Evolutionary conservation across 2,797 vertebrate genomes (phyloP), one percentile per base, ranked within the genome.

Genomic region (Chromobotia macracanthus): DNA sequence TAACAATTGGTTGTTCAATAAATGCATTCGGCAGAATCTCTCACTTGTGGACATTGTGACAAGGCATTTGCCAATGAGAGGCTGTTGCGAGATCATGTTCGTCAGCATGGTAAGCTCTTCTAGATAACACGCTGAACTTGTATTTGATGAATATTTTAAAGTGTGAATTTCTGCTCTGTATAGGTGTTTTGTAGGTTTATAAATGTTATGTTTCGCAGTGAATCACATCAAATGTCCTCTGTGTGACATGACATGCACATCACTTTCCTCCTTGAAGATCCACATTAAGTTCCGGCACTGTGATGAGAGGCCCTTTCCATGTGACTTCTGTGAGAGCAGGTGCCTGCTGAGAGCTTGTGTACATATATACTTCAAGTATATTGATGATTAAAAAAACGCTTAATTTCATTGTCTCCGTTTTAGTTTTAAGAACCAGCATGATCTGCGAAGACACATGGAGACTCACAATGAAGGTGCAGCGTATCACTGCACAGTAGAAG

Each of bases 401-500:
- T 18, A 55, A 7, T 53, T 61, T 31, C 13, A 48, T 46, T 25
- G 67, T 38, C 16, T 44, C 3, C 2, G 23, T 0, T 58, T 77
- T 79, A 95, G 94, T 78, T 95, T 94, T 83, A 92, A 94, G 88
- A 94, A 94, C 0, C 79, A 90, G 74, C 92, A 87, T 0, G 94
- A 96, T 89, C 91, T 94, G 38, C 90, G 89, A 60, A 93, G 95
- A 84, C 94, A 90, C 88, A 92, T 93, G 68, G 93, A 94, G 83
- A 92, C 92, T 31, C 93, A 93, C 76, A 88, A 90, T 18, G 94
- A 93, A 87, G 94, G 92, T 23, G 90, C 92, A 3, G 91, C 93
- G 74, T 94, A 93, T 86, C 94, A 90, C 91, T 92, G 92, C 65
- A 92, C 86, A 0, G 87, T 90, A 75, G 92, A 92, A 85, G 93